Base-by-base conservation (phyloP, 2,797 vertebrate species). In the Simalia tracyae region DNA sequence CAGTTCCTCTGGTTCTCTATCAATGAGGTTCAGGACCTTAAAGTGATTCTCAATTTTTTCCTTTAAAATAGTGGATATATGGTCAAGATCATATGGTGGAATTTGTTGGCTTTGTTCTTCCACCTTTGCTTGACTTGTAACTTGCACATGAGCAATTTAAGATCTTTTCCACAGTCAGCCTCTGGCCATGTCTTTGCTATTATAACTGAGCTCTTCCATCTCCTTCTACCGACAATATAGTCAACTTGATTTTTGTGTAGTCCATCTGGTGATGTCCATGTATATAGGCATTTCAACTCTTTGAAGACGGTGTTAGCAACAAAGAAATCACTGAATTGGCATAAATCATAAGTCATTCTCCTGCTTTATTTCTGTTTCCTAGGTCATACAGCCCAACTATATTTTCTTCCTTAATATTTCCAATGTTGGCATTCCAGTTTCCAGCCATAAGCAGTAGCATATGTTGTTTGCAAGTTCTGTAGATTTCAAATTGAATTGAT, bases 1-100 rank as follows among this genome's bases (percentile, higher is more conserved):
- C 14, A 59, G 57, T 59, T 17, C 57, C 57, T 59, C 57, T 15
- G n/a, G 14, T 36, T 72, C n/a, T 36, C 36, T 36, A 36, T 36
- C 36, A 36, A 36, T 36, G 36, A 36, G 36, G 36, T 36, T 36
- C 2, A 72, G 66, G n/a, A 14, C 66, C 31, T 36, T n/a, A n/a
- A 72, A 31, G n/a, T 14, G 0, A 72, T 17, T 72, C 14, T 5
- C n/a, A 0, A 14, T 14, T 12, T 31, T n/a, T 68, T 14, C n/a
- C n/a, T 15, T n/a, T 4, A 31, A 15, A 1, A 3, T 11, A 2
- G 36, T 2, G 2, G 5, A 28, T 68, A 2, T 31, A 14, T 5
- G 2, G 64, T 28, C 0, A 0, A 31, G 64, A 12, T 14, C 12
- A 68, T 31, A 28, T 5, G 5, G 28, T 31, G n/a, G 66, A 68